These are phyloP conservation scores for Dorcus hopei DNA, from an alignment of 2,888 invertebrate species.

Conservation along the genomic window DNA sequence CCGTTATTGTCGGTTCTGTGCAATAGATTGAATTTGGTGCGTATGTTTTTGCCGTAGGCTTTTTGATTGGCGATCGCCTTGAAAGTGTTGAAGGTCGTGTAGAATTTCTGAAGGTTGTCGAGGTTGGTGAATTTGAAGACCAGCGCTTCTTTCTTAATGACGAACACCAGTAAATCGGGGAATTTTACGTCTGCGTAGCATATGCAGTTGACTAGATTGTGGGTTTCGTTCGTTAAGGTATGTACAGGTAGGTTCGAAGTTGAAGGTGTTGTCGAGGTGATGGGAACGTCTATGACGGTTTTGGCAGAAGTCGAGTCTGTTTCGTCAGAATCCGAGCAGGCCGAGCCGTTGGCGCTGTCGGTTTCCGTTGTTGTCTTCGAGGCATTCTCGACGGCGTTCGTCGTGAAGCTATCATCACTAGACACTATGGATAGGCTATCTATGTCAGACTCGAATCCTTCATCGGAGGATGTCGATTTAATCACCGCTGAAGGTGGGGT, in stretches of 20 bases:
- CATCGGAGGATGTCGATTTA: conserved; percentile 34
- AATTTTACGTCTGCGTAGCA: conserved; percentile 48
- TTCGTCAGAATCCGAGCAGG: conserved; percentile 44
- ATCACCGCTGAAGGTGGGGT: conserved; percentile 26
- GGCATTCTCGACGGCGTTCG: conserved; percentile 22
- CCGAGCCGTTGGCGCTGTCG: conserved; percentile 49
- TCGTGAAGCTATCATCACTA: conserved; percentile 44
- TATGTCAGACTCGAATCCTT: conserved; percentile 53
- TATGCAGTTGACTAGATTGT: conserved; percentile 47
- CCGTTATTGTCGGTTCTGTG: conserved; percentile 53
- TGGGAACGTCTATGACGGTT: background rate
- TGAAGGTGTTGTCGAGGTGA: conserved; percentile 4
- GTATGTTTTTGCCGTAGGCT: conserved; percentile 33
- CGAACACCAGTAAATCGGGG: conserved; percentile 46
- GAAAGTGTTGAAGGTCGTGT: conserved; percentile 45
- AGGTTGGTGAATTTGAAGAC: conserved; percentile 46
- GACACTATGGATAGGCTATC: conserved; percentile 48
- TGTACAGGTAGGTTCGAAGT: background rate
- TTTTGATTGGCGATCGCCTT: conserved; percentile 47
- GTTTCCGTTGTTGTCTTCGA: conserved; percentile 38
- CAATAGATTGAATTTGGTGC: conserved; percentile 46
- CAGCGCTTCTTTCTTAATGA: conserved; percentile 43
- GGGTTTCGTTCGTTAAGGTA: conserved; percentile 32
- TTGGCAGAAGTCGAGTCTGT: conserved; percentile 31
- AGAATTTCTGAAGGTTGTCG: conserved; percentile 39